Conservation (phyloP, 2,797 vertebrate genomes). For the Cyclopterus lumpus region DNA sequence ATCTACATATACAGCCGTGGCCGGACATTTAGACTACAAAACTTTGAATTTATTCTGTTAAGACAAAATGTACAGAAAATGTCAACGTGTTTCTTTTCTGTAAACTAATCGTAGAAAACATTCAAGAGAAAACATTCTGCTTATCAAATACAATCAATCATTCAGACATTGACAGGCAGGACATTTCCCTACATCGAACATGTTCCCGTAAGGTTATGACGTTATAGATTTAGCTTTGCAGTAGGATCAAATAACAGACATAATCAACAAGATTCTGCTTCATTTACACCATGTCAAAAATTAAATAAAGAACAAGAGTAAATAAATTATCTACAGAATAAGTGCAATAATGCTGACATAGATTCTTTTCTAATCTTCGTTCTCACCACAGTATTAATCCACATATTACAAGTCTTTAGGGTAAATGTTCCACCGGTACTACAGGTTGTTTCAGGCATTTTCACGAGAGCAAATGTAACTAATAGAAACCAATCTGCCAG, state of each 20-base stretch:
- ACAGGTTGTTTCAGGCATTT: not conserved
- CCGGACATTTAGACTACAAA: constrained; percentile 1
- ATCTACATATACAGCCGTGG: not conserved
- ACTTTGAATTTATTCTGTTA: constrained; percentile 27
- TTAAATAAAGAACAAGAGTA: constrained; percentile 49
- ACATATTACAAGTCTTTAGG: constrained; percentile 16
- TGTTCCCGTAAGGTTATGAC: constrained; percentile 31
- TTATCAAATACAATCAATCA: constrained; percentile 35
- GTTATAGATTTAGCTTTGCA: constrained; percentile 50
- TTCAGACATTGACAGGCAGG: constrained; percentile 31
- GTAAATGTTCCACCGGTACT: constrained; percentile 5
- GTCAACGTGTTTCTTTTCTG: constrained; percentile 11
- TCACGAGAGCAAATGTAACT: not conserved
- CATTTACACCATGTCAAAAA: constrained; percentile 55
- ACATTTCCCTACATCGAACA: constrained; percentile 26
- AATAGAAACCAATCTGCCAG: not conserved
- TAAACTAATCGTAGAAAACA: constrained; percentile 38
- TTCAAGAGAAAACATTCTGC: constrained; percentile 23
- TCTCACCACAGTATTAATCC: not conserved
- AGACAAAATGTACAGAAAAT: constrained; percentile 24
- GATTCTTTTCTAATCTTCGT: constrained; percentile 14
- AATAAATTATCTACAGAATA: constrained; percentile 46
- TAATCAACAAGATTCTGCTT: constrained; percentile 51
- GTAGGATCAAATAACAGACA: constrained; percentile 52
- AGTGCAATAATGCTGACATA: constrained; percentile 66